Evolutionary conservation across 2,888 invertebrate genomes (phyloP), one percentile per base, ranked within the genome.

Genomic region (Amorpha juglandis): DNA sequence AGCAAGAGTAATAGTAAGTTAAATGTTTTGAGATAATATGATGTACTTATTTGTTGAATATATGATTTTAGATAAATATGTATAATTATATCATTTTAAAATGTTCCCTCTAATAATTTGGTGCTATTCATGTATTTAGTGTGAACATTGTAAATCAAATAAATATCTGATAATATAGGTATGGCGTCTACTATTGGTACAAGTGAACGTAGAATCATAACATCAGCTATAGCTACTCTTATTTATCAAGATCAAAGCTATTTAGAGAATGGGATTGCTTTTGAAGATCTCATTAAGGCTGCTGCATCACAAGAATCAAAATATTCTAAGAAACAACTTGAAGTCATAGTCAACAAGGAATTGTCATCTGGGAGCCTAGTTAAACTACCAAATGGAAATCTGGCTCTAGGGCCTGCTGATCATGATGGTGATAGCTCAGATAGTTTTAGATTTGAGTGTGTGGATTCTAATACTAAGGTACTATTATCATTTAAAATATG

Each of bases 241-340:
- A 95, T 96, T 70, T 95, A 95, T 72, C 94, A 95, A 77, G 96
- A 96, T 80, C 96, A 96, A 65, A 96, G 95, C 84, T 96, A 95
- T 77, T 90, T 96, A 67, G 95, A 96, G 83, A 94, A 95, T 83
- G 96, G 96, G 21, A 95, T 97, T 68, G 95, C 96, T n/a, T 95
- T 95, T 68, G 92, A 92, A 66, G 95, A 96, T 77, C 92, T 97
- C 68, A 94, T 96, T 45, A 94, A 94, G 78, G 95, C 95, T 77
- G 94, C 96, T 67, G 89, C 95, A 47, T 93, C 94, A 9, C 96
- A 95, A 81, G 95, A 96, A 68, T 94, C 95, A 2, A 93, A 95
- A 67, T 95, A 95, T 80, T 92, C 94, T 8, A 95, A 94, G 78
- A 95, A 94, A 74, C 95, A 95, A 79, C 89, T 96, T 47, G 94